Conservation (phyloP, 2,113 vertebrate species). For the Apteryx owenii region DNA sequence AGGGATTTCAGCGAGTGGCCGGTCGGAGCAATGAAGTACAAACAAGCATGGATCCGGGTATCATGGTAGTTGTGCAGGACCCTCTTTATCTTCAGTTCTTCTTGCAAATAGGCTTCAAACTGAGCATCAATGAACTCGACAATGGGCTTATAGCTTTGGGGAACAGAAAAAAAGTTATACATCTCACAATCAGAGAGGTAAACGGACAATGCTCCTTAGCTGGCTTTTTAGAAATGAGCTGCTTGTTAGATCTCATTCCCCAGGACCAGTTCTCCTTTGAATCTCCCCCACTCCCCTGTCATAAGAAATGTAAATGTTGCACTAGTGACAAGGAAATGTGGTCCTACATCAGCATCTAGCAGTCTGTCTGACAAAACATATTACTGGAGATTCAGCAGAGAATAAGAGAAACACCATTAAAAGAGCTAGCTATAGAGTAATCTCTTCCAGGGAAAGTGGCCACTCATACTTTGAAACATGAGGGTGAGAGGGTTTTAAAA, state of each 20-base stretch:
- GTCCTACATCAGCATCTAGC: not conserved
- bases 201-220: not conserved
- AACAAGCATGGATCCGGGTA: constrained; percentile 92
- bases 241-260: not conserved
- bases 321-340: not conserved
- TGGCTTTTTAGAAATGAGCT: not conserved
- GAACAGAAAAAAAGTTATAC: not conserved
- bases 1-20: constrained; percentile 97
- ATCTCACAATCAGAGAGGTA: not conserved
- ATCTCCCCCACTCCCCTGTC: not conserved
- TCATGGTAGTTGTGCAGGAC: constrained; percentile 96
- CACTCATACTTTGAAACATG: not conserved
- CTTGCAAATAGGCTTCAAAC: constrained; percentile 97
- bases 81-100: constrained; percentile 96
- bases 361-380: not conserved
- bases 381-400: not conserved
- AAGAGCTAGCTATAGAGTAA: not conserved
- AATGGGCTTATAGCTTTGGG: constrained; percentile 93
- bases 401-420: not conserved
- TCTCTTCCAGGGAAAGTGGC: not conserved
- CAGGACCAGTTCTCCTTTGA: not conserved
- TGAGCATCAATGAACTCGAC: constrained; percentile 98
- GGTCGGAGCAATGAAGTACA: constrained; percentile 97
- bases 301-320: not conserved
- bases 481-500: not conserved